These are phyloP conservation scores for Adrianichthys oophorus DNA, from an alignment of 2,797 vertebrate genomes.

Conservation along the genomic window DNA sequence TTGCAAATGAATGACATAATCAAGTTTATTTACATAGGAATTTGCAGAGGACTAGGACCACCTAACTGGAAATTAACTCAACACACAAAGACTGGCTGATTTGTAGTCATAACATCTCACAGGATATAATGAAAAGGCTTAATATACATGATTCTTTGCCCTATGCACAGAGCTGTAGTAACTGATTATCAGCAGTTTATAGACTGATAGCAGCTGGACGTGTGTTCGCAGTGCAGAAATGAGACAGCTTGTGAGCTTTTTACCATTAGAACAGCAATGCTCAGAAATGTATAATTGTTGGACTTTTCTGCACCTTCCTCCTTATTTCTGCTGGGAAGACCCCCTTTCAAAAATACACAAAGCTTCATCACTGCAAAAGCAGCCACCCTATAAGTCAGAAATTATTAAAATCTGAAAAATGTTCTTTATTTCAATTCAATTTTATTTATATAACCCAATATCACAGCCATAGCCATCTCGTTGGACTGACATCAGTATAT, in stretches of 20 bases:
- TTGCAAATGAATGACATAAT: constrained; percentile 55
- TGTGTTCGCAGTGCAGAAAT: constrained; percentile 16
- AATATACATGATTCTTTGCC: constrained; percentile 1
- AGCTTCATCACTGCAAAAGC: too few species aligned
- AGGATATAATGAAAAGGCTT: background rate
- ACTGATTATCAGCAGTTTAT: constrained; percentile 30
- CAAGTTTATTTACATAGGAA: constrained; percentile 41
- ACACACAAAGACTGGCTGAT: constrained; percentile 16
- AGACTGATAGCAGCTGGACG: constrained; percentile 39
- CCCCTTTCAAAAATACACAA: too few species aligned
- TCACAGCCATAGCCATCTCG: too few species aligned
- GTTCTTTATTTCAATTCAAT: too few species aligned
- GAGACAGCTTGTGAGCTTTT: constrained; percentile 4
- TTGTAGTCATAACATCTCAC: constrained; percentile 31
- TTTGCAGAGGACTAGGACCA: constrained; percentile 27
- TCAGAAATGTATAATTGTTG: too few species aligned
- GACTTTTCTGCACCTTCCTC: background rate
- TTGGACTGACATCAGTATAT: too few species aligned
- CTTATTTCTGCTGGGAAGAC: too few species aligned
- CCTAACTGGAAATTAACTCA: constrained; percentile 32
- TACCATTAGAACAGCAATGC: too few species aligned
- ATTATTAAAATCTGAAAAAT: too few species aligned
- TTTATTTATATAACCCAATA: too few species aligned
- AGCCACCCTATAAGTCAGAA: too few species aligned
- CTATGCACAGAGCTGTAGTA: constrained; percentile 12